These are phyloP conservation scores for Falco rusticolus DNA, from an alignment of 2,797 vertebrate species.

Conservation along the genomic window DNA sequence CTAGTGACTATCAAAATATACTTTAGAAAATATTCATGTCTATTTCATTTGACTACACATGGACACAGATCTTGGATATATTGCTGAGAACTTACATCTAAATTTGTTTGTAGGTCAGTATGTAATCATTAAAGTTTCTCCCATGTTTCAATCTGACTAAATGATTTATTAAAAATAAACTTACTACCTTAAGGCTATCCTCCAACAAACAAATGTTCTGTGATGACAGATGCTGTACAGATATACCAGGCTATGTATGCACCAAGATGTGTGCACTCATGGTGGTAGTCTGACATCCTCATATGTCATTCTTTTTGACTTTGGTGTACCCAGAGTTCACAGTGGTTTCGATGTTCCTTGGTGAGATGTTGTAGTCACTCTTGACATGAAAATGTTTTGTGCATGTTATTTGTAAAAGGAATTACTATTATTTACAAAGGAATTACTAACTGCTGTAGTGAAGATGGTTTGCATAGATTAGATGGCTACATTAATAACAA, in stretches of 20 bases:
- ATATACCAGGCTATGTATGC: rapidly evolving
- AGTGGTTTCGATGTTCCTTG: neutral
- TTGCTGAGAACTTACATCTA: neutral
- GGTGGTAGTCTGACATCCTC: neutral
- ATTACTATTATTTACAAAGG: neutral
- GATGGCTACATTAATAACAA: neutral
- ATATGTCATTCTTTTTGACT: neutral
- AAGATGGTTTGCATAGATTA: neutral
- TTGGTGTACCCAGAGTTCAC: neutral
- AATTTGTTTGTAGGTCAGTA: neutral
- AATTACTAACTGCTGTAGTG: neutral
- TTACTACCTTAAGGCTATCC: neutral
- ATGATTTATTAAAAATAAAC: neutral
- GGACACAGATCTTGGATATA: neutral
- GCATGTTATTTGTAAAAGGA: neutral
- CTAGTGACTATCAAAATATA: neutral
- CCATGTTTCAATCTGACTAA: neutral
- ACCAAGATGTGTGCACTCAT: rapidly evolving
- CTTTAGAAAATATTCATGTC: neutral
- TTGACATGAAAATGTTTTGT: neutral
- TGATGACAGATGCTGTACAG: neutral
- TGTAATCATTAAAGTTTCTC: neutral
- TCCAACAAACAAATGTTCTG: neutral
- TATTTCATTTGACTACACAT: neutral
- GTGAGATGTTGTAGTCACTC: neutral